These are phyloP conservation scores for Daphoenositta chrysoptera DNA, from an alignment of 2,113 vertebrate species.

Conservation along the genomic window DNA sequence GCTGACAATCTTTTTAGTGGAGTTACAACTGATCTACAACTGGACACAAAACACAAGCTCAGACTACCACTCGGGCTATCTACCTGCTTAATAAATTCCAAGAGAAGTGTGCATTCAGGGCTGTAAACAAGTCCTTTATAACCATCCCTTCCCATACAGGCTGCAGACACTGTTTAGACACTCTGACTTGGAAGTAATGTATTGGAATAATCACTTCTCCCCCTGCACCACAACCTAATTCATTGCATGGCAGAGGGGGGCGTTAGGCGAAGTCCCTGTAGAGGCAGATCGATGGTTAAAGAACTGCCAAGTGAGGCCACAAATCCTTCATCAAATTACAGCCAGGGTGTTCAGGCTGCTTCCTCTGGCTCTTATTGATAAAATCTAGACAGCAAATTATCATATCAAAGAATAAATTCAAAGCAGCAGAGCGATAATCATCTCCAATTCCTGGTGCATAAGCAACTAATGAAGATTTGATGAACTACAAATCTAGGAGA, in stretches of 20 bases:
- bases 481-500: background rate
- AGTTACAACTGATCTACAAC: constrained; percentile 23
- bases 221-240: background rate
- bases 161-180: background rate
- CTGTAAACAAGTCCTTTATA: background rate
- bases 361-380: background rate
- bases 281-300: background rate
- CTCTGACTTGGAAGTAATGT: background rate
- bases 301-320: background rate
- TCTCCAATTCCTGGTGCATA: background rate
- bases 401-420: constrained; percentile 49
- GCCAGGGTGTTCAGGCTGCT: background rate
- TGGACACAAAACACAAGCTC: constrained; percentile 7
- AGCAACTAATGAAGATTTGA: background rate
- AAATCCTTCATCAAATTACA: constrained; percentile 21
- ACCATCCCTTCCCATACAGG: background rate
- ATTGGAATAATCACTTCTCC: background rate
- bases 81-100: constrained; percentile 54
- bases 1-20: background rate
- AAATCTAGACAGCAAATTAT: constrained; percentile 46
- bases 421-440: background rate
- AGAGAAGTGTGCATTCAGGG: background rate
- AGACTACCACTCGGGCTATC: background rate
- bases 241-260: background rate
- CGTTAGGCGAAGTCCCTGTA: background rate